Conservation (phyloP, 1,140 invertebrate genomes). For the Drosophila pseudoobscura region DNA sequence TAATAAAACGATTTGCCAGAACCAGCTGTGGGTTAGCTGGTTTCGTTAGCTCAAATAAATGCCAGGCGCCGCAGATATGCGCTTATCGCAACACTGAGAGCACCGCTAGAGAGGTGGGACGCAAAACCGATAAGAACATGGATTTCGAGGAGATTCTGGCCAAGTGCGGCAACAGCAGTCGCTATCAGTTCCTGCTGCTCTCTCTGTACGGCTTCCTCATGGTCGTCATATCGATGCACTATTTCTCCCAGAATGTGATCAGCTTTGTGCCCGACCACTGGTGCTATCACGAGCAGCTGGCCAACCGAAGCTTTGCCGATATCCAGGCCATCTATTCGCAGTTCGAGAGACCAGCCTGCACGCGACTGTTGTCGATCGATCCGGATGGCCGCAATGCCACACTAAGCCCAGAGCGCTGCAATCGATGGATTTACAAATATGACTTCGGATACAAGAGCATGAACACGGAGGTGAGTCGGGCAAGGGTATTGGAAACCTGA, state of each 20-base stretch:
- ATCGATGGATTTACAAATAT: conserved; percentile 84
- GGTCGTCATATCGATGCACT: conserved; percentile 84
- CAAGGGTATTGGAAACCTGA: not conserved
- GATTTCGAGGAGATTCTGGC: conserved; percentile 86
- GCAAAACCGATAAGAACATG: conserved; percentile 44
- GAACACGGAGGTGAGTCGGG: conserved; percentile 84
- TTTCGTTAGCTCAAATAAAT: conserved; percentile 14
- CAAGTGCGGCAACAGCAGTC: conserved; percentile 86
- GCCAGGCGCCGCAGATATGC: conserved; percentile 24
- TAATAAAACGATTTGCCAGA: conserved; percentile 38
- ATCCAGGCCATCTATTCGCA: conserved; percentile 53
- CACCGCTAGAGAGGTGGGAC: conserved; percentile 1
- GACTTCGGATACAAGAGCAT: conserved; percentile 84
- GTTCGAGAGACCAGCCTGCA: conserved; percentile 63
- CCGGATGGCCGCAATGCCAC: conserved; percentile 35
- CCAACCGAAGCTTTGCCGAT: conserved; percentile 54
- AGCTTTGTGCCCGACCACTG: conserved; percentile 84
- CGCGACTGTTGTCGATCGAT: conserved; percentile 40
- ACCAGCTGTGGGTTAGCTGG: conserved; percentile 20
- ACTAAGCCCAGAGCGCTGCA: conserved; percentile 63
- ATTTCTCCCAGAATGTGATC: conserved; percentile 85
- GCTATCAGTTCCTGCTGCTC: conserved; percentile 86
- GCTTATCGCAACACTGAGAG: conserved; percentile 38
- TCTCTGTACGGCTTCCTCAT: conserved; percentile 62
- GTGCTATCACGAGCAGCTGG: conserved; percentile 77